Conservation (phyloP, 2,888 invertebrate species). For the Euzetes globulus region DNA sequence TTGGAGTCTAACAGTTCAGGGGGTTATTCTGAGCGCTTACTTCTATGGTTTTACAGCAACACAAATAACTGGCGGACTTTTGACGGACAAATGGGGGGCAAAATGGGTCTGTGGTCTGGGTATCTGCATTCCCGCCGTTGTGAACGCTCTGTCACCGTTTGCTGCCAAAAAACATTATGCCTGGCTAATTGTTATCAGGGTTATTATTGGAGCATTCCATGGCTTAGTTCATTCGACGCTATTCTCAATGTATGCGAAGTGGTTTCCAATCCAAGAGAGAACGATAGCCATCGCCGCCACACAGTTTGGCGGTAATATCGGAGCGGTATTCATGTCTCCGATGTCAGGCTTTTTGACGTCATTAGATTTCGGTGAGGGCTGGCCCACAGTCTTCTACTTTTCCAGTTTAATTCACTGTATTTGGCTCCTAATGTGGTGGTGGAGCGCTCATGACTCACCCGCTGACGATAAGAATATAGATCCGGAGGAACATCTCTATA, state of each 20-base stretch:
- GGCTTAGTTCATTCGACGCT: slow-evolving; percentile 30
- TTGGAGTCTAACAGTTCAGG: slow-evolving; percentile 28
- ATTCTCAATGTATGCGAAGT: slow-evolving; percentile 29
- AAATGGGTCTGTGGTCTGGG: slow-evolving; percentile 31
- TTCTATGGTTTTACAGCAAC: slow-evolving; percentile 32
- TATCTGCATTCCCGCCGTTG: slow-evolving; percentile 16
- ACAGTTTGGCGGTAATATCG: slow-evolving; percentile 22
- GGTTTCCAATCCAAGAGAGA: slow-evolving; percentile 34
- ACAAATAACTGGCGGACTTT: slow-evolving; percentile 39
- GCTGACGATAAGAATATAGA: slow-evolving; percentile 23
- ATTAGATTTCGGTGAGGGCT: slow-evolving; percentile 39
- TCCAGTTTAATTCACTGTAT: slow-evolving; percentile 32
- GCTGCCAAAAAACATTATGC: neutral
- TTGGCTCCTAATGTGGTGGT: slow-evolving; percentile 39
- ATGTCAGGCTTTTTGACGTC: slow-evolving; percentile 39
- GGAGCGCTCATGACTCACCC: slow-evolving; percentile 35
- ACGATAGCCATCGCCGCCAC: slow-evolving; percentile 31
- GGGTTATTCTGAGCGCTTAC: slow-evolving; percentile 32
- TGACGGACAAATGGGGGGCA: slow-evolving; percentile 43
- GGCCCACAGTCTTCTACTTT: slow-evolving; percentile 41
- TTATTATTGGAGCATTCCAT: slow-evolving; percentile 33
- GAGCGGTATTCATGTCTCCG: slow-evolving; percentile 19
- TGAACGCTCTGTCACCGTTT: slow-evolving; percentile 13
- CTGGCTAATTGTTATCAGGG: neutral
- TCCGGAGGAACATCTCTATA: slow-evolving; percentile 5